phyloP scores from a whole-genome alignment of 2,888 invertebrate species.

The Nasonovia ribisnigri region DNA sequence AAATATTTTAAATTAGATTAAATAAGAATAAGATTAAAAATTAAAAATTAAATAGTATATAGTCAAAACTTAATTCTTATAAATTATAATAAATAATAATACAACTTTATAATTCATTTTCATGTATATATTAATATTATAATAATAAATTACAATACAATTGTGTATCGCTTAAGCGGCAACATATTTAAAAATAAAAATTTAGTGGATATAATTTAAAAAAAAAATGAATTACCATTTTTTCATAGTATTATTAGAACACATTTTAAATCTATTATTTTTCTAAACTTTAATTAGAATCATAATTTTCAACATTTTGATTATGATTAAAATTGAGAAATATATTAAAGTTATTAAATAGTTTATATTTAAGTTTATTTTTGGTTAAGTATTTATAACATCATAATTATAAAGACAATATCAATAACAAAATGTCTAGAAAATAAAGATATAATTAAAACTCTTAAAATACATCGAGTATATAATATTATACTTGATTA shows the following conservation, averaged over 20 bases:
- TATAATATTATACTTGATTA: neutral
- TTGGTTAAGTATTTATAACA: neutral
- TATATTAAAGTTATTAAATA: neutral
- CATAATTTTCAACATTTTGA: neutral
- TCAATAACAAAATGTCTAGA: neutral
- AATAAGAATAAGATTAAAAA: neutral
- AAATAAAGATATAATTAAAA: neutral
- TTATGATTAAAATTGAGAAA: neutral
- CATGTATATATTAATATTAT: neutral
- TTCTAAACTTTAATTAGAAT: neutral
- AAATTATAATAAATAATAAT: neutral
- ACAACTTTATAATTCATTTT: neutral
- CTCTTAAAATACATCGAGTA: neutral
- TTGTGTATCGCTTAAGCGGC: neutral
- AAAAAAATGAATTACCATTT: neutral
- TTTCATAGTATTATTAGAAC: neutral
- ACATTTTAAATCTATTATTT: neutral
- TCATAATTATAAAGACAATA: neutral
- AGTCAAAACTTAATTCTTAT: neutral
- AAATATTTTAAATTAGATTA: too few relatives aligned
- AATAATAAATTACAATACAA: neutral
- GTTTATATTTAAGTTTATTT: neutral
- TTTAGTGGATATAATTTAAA: neutral
- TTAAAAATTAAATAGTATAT: neutral
- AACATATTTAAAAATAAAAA: neutral